Evolutionary conservation across 2,113 vertebrate genomes (phyloP), one percentile per base, ranked within the genome.

Genomic region (Cyprinus carpio): DNA sequence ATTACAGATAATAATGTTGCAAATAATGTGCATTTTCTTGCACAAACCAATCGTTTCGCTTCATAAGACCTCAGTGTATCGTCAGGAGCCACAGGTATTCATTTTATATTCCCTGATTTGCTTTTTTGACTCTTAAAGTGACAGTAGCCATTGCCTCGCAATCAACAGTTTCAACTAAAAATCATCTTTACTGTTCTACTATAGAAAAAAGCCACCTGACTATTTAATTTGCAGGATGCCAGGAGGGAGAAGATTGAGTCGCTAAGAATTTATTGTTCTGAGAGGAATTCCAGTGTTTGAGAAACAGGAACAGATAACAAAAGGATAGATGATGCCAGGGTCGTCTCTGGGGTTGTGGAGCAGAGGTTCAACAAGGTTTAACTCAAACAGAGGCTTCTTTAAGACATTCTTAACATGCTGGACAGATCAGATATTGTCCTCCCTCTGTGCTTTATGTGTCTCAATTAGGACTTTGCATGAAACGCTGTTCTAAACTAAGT

Each of bases 401-500:
- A 54, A 86, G 84, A 85, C 84, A 64, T 81, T 87, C 75, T 82
- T 76, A 88, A 72, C 86, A 90, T 80, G 81, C 86, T 90, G 85
- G 74, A 86, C 37, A 78, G 84, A 89, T 88, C 82, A 64, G 75
- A 87, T 85, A 80, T 58, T 80, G 71, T 82, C 80, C 82, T 56
- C 81, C 76, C 84, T 78, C 37, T 65, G 69, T 88, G 20, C 43
- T 85, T 87, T 56, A 84, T 81, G 84, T 29, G 16, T 49, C 82
- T 88, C 77, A 81, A 64, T 46, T 64, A 72, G 67, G 83, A 75
- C 82, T 84, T 77, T n/a, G 79, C 88, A 88, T 75, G 91, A 84
- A 89, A 93, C 77, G 23, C 86, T 62, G 51, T 46, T 75, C 83
- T 90, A 90, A 92, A 92, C 89, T 78, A 78, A 58, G 27, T 65